Base-by-base conservation (phyloP, 2,888 invertebrate species). In the Catocala nupta region DNA sequence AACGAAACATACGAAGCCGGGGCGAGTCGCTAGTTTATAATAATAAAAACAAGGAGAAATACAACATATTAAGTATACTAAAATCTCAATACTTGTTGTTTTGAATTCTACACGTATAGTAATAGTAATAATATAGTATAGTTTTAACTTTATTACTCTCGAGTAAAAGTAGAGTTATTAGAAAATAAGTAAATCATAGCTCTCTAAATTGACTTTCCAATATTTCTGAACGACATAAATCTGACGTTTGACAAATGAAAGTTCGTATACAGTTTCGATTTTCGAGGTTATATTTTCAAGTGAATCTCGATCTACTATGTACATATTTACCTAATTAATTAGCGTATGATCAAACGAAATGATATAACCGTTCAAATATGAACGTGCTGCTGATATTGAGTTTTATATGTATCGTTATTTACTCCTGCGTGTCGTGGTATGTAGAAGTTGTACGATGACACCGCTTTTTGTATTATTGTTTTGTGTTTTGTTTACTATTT, bases 371-470 rank as follows among this genome's bases (percentile, higher is more conserved):
- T 58, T 58, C 66, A 64, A 90, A 83, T 77, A 94, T 94, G 93
- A 90, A 93, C 75, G 73, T 81, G 52, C 68, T 93, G 69, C 68
- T 93, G 48, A 82, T 93, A 83, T 77, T 93, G 63, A 82, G 82
- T 77, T 83, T 90, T 58, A 87, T 91, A 78, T 86, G 88, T 78
- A 74, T 88, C 42, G 82, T 92, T 65, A 82, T 96, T 67, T 96
- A 96, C 83, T 95, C 95, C 59, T 95, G 94, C 78, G 95, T 96
- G 73, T 95, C 96, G 65, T 96, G 96, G 96, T 96, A 87, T 91
- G 94, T 82, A 33, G 34, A 49, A 34, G 10, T 50, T 63, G 42
- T 63, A 47, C 68, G 63, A 73, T 80, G 76, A 76, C 69, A 77
- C 77, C 80, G 72, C 75, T 82, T 77, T 83, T 86, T 81, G 82